Base-by-base conservation (phyloP, 2,797 vertebrate species). In the Tragopan temminckii region DNA sequence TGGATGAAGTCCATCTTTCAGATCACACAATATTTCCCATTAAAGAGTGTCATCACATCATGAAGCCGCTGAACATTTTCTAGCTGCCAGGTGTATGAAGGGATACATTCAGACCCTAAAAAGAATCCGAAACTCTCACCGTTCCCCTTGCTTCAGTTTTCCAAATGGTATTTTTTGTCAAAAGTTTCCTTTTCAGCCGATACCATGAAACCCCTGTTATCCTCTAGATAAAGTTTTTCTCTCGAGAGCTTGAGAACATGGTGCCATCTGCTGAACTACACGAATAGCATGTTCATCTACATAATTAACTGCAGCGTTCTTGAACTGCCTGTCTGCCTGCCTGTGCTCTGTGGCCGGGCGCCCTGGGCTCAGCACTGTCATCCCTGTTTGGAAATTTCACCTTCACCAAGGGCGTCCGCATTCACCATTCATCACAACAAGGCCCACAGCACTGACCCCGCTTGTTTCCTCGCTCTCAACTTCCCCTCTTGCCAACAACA, bases 401-500 rank as follows among this genome's bases (percentile, higher is more conserved):
- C 95, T 91, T 69, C 80, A 29, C 76, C 90, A 95, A 68, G 61
- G 84, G 80, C 91, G 61, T 17, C 42, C 53, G 52, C 4, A 6
- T 8, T 35, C 38, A 59, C 2, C 1, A 59, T 18, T 31, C 55
- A 55, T 52, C 63, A 66, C 68, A 31, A 45, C 67, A 42, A 29
- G 20, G 45, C 43, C 43, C 23, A 0, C 1, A 53, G 78, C 13
- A 48, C 57, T 89, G 93, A 91, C 72, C 87, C 55, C 62, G 70
- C 85, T 96, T 94, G 33, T 75, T 94, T 75, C 33, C 70, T 70
- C 90, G 61, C 80, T 72, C 5, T 1, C 31, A 86, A 80, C 80
- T 91, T 66, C 74, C 58, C 66, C 82, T 68, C 80, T 83, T 62
- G 20, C 81, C 71, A 67, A 85, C 85, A 93, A 85, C 85, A 93